Percentiles rank a stretch among this genome's conserved stretches.
Evolutionary conservation across 2,797 vertebrate species (phyloP).

Genomic region (Euphonia xanthogaster): DNA sequence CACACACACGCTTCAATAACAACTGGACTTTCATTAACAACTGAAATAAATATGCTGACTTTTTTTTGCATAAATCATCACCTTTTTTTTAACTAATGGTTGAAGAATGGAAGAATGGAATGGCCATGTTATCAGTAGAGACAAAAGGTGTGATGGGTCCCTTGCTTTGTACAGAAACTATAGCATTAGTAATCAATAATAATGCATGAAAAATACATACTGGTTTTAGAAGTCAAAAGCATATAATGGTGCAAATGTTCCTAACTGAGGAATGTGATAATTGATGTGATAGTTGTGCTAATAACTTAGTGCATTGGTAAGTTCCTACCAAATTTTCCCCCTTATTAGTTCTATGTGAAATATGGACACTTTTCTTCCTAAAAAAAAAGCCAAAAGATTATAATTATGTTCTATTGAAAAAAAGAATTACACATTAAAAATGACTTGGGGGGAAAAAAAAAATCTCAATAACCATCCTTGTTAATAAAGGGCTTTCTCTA

Average conservation of each 20-base stretch:
- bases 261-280: background rate
- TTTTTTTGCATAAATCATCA: background rate
- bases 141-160: background rate
- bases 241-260: background rate
- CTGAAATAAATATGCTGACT: background rate
- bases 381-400: background rate
- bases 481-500: background rate
- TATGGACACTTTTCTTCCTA: background rate
- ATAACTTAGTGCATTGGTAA: background rate
- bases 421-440: background rate
- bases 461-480: background rate
- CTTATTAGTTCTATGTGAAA: background rate
- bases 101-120: background rate
- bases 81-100: background rate
- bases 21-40: background rate
- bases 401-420: conserved; percentile 9
- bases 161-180: background rate
- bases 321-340: background rate
- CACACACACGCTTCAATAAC: background rate
- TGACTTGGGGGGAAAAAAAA: background rate
- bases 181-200: background rate
- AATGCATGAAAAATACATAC: background rate
- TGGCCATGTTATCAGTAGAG: background rate
- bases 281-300: background rate
- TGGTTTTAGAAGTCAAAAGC: background rate